Conservation (phyloP, 2,113 vertebrate species). For the Willisornis vidua region DNA sequence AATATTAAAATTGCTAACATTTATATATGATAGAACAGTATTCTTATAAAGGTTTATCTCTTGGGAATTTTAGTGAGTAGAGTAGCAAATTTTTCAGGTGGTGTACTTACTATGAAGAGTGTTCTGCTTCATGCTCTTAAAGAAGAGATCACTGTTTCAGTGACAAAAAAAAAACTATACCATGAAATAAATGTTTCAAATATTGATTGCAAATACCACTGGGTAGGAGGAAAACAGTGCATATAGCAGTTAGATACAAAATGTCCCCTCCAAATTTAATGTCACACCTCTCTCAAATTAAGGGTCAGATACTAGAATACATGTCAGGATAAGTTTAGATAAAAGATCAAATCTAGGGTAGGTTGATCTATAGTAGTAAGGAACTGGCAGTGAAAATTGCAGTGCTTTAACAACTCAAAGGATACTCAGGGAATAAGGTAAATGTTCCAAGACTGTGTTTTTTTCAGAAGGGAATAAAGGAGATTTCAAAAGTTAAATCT, state of each 20-base stretch:
- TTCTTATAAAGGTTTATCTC: background rate
- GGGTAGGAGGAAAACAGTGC: background rate
- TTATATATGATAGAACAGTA: background rate
- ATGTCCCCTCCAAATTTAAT: background rate
- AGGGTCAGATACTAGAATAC: background rate
- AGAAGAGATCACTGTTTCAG: background rate
- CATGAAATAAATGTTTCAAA: background rate
- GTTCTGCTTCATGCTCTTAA: background rate
- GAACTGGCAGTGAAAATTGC: background rate
- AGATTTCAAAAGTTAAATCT: slow-evolving; percentile 45
- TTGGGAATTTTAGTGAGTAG: background rate
- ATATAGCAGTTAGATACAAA: background rate
- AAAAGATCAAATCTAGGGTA: background rate
- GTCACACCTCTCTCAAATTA: background rate
- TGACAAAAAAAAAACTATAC: background rate
- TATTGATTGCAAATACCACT: background rate
- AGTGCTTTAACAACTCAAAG: background rate
- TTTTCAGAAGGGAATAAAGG: background rate
- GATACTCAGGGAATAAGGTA: background rate
- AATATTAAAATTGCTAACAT: background rate
- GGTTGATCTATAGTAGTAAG: background rate
- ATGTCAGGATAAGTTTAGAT: background rate
- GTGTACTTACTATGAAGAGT: background rate
- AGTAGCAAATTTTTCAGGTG: background rate
- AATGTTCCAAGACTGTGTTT: background rate